Base-by-base conservation (phyloP, 2,888 invertebrate genomes). In the Poecilus cupreus region DNA sequence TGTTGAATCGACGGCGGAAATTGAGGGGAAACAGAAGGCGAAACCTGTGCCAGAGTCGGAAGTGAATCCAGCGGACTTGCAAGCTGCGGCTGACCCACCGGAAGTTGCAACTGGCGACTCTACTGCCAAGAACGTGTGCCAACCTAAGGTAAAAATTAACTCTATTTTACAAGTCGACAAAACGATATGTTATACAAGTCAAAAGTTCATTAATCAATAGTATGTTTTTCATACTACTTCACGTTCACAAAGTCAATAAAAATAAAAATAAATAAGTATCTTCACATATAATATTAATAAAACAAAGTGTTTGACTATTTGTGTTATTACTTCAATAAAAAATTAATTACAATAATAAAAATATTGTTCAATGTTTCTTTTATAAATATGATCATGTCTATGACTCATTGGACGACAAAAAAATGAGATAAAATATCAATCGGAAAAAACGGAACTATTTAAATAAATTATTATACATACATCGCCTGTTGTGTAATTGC, bases 11-110 rank as follows among this genome's bases (percentile, higher is more conserved):
- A 43, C 84, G 54, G 64, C 85, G 57, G 80, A 82, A 13, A 85
- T 85, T 85, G 81, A 82, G 60, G 83, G 72, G 20, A 70, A 83
- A 3, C 64, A 39, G 60, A 70, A 43, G 11, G 70, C 80, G 26
- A 64, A 79, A 22, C 37, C 39, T 10, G 80, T 82, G 74, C 82
- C 78, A 20, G 83, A 83, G 82, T 78, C 82, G 51, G 64, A 68
- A 37, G 64, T 18, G 10, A 13, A 13, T 6, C 37, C 64, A 13
- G 37, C 4, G 16, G 86, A 87, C 20, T 78, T 74, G 10, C 57
- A 84, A 51, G 24, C 85, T 26, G 86, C 85, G 20, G 85, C 83
- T 2, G 86, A 86, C 37, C 83, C 82, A 11, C 84, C 54, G 16
- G 87, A 87, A 16, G 46, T 46, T 11, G n/a, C 46, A 11, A n/a